Conservation (phyloP, 2,797 vertebrate genomes). For the Mus spretus region DNA sequence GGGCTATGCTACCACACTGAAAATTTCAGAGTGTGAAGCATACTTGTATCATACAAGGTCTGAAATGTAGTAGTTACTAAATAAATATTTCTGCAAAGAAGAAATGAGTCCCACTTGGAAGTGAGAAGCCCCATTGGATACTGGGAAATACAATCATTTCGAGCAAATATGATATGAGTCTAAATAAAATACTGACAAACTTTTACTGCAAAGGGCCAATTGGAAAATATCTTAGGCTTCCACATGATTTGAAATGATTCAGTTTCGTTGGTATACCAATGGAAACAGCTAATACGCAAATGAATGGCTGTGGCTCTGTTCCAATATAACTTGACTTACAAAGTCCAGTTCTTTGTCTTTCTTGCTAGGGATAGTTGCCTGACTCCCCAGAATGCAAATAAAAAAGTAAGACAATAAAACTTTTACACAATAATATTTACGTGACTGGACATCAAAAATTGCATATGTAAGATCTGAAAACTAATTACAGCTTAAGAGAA, state of each 20-base stretch:
- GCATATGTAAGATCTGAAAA: background rate
- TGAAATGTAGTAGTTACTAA: background rate
- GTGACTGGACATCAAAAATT: background rate
- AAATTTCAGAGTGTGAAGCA: background rate
- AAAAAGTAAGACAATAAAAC: background rate
- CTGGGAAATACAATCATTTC: background rate
- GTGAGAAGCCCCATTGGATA: background rate
- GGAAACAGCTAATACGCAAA: background rate
- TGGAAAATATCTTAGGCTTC: constrained; percentile 24
- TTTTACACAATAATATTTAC: constrained; percentile 18
- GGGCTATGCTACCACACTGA: background rate
- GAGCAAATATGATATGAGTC: background rate
- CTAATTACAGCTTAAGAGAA: background rate
- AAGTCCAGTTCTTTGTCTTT: background rate
- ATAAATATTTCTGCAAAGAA: constrained; percentile 7
- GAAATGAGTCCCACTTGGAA: background rate
- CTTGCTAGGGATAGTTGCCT: background rate
- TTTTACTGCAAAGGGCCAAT: background rate
- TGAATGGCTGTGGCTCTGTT: background rate
- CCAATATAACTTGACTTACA: constrained; percentile 50
- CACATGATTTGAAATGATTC: background rate
- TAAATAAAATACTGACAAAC: background rate
- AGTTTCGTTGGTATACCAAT: background rate
- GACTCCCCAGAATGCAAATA: background rate
- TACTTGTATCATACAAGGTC: background rate